These are phyloP conservation scores for Euthynnus affinis DNA, from an alignment of 2,797 vertebrate species.

Conservation along the genomic window DNA sequence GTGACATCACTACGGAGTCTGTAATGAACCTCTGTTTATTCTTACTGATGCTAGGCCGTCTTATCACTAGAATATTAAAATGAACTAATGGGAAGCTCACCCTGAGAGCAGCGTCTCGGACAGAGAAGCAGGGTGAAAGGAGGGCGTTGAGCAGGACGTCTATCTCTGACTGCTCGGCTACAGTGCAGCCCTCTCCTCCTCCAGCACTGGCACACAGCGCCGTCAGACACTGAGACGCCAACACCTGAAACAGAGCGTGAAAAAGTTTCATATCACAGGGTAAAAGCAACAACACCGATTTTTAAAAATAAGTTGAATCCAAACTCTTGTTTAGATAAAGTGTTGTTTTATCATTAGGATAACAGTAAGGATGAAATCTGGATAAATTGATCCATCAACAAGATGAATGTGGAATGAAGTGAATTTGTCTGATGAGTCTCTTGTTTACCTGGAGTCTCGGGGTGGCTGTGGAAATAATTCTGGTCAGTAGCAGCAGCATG, in stretches of 20 bases:
- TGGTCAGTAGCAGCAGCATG: conserved; percentile 93
- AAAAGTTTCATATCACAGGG: background rate
- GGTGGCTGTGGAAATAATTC: conserved; percentile 90
- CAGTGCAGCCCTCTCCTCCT: conserved; percentile 91
- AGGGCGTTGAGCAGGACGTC: conserved; percentile 93
- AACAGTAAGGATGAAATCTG: background rate
- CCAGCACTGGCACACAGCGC: conserved; percentile 92
- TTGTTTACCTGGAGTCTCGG: conserved; percentile 92
- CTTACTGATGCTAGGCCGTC: too few relatives aligned
- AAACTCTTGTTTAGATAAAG: background rate
- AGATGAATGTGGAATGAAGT: background rate
- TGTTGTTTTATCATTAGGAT: background rate
- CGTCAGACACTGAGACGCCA: conserved; percentile 92
- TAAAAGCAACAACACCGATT: background rate
- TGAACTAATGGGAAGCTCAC: conserved; percentile 76
- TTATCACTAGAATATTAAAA: background rate
- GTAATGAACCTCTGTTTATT: background rate
- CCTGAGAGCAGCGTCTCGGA: conserved; percentile 94
- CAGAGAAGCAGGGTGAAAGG: conserved; percentile 93
- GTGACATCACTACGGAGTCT: background rate
- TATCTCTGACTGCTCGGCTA: conserved; percentile 94
- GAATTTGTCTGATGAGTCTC: background rate
- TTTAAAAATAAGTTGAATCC: too few relatives aligned
- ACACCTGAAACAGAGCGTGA: conserved; percentile 84
- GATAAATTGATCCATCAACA: background rate